Evolutionary conservation across 2,113 vertebrate species (phyloP), one percentile per base, ranked within the genome.

Genomic region (Quiscalus mexicanus): DNA sequence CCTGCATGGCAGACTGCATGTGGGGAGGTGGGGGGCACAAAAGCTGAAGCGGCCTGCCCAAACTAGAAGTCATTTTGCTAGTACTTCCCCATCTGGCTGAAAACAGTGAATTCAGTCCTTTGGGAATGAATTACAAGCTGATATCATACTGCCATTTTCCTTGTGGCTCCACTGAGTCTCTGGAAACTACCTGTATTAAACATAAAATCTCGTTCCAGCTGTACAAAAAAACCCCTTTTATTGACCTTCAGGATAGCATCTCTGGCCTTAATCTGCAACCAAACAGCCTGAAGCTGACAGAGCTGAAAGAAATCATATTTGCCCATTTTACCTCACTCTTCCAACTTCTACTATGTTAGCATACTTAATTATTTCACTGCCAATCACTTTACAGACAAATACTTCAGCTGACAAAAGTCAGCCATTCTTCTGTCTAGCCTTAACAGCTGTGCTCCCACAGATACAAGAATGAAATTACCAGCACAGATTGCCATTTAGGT

Each of bases 1-100:
- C 17, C 82, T 4, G 5, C 53, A 31, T 2, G 5, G 28, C 3
- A 65, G 37, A 52, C 37, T 45, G 35, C 4, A 4, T 0, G 2
- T 4, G 31, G 28, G 37, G 58, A 89, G 15, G 35, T 5, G 10
- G 2, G 9, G 23, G 15, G 3, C 39, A 90, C 7, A 64, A 68
- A 83, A 42, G 30, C 8, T 94, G 21, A 79, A 89, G 27, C 10
- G 27, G n/a, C 27, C 15, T 92, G 35, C n/a, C 42, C 35, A 60
- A 90, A 78, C 4, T 22, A 55, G 4, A 28, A 50, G 19, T 47
- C 0, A 50, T 86, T 90, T 73, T 83, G 18, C 41, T 65, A 30
- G 14, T 39, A 74, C 59, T 88, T 94, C 25, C 70, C 14, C 52
- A 89, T 2, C 27, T 64, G 50, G 23, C 42, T 55, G 56, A 77